A percentile compares a stretch with the other conserved stretches of the same genome.
These are phyloP conservation scores for Lemur catta DNA, from an alignment of 2,797 vertebrate species.

Conservation along the genomic window DNA sequence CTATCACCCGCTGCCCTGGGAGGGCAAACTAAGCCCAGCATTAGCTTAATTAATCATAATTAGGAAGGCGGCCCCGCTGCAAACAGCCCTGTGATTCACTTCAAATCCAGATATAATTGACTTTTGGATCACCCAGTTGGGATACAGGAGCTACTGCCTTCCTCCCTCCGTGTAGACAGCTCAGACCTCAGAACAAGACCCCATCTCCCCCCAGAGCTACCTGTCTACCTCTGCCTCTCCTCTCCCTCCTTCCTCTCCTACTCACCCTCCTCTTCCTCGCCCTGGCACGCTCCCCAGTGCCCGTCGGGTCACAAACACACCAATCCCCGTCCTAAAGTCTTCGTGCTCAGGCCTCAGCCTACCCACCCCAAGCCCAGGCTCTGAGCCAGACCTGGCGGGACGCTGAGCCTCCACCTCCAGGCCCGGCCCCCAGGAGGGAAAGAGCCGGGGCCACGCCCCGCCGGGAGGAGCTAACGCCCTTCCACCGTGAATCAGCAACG, in stretches of 20 bases:
- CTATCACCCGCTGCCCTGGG: background rate
- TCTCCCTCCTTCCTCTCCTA: too few relatives aligned
- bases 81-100: background rate
- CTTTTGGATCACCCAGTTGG: background rate
- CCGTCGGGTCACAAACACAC: background rate
- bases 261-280: background rate
- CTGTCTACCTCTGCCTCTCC: accelerated
- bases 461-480: background rate
- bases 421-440: background rate
- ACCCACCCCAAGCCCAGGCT: background rate
- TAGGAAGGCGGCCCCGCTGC: background rate
- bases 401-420: background rate
- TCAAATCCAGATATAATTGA: background rate
- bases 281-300: background rate
- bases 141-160: too few relatives aligned
- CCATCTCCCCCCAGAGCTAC: background rate
- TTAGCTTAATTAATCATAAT: background rate
- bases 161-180: accelerated
- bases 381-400: background rate
- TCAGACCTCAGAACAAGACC: background rate
- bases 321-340: accelerated
- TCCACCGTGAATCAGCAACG: background rate
- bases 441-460: background rate
- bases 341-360: background rate
- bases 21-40: background rate